A percentile compares a stretch with the other conserved stretches of the same genome.
Conservation (phyloP, 2,888 invertebrate genomes). For the Isoperla grammatica region DNA sequence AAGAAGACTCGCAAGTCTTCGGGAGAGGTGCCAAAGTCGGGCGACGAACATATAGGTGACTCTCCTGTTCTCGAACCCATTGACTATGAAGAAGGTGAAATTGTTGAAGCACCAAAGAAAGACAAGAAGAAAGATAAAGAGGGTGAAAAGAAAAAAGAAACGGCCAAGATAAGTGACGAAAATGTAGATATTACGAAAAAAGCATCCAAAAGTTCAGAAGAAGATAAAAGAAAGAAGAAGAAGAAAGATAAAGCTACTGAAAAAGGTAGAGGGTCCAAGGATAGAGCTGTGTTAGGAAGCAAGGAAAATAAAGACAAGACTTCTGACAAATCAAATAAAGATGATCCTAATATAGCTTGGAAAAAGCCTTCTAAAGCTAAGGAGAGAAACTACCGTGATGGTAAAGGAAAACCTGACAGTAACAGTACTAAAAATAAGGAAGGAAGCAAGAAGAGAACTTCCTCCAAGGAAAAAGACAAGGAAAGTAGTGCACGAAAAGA, state of each 20-base stretch:
- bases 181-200: constrained; percentile 34
- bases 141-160: constrained; percentile 32
- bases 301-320: constrained; percentile 43
- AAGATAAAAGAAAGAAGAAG: constrained; percentile 49
- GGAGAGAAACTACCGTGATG: constrained; percentile 65
- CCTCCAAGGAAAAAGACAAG: constrained; percentile 40
- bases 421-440: constrained; percentile 45
- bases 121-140: constrained; percentile 29
- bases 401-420: constrained; percentile 44
- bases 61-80: constrained; percentile 4
- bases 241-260: constrained; percentile 42
- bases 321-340: constrained; percentile 42
- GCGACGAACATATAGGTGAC: constrained; percentile 26
- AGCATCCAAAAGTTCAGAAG: constrained; percentile 22
- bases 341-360: constrained; percentile 53
- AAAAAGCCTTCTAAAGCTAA: constrained; percentile 76
- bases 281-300: constrained; percentile 22
- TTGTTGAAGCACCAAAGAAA: constrained; percentile 41
- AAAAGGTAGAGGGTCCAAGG: constrained; percentile 30
- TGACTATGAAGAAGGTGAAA: constrained; percentile 54
- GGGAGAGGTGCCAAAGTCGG: constrained; percentile 15
- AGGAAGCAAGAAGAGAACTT: constrained; percentile 37
- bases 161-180: constrained; percentile 37
- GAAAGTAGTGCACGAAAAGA: constrained; percentile 41
- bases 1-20: constrained; percentile 20